Evolutionary conservation across 2,797 vertebrate genomes (phyloP).

Genomic region (Poecile montanus): DNA sequence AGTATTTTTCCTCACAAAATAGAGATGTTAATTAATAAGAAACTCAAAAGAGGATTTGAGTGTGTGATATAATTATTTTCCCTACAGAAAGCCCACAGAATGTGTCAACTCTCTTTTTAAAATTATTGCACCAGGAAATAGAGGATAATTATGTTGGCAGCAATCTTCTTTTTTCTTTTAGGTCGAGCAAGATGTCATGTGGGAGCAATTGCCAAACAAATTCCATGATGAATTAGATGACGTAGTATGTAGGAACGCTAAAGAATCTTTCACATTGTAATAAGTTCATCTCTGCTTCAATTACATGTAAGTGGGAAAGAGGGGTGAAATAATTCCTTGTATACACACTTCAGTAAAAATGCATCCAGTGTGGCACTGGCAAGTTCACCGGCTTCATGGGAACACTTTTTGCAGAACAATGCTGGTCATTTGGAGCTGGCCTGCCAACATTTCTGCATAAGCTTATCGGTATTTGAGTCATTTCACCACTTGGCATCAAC

Average conservation of each 20-base stretch:
- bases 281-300: constrained; percentile 6
- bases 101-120: constrained; percentile 5
- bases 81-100: neutral
- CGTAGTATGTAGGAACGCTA: neutral
- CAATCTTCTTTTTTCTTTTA: neutral
- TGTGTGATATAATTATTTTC: constrained; percentile 28
- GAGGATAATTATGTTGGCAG: constrained; percentile 28
- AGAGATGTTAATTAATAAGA: constrained; percentile 7
- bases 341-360: neutral
- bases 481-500: constrained; percentile 32
- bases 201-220: constrained; percentile 46
- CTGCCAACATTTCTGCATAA: constrained; percentile 21
- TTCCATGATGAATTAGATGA: constrained; percentile 32
- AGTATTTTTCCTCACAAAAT: neutral
- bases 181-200: neutral
- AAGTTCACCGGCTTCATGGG: neutral
- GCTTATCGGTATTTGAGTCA: constrained; percentile 40
- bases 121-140: constrained; percentile 35
- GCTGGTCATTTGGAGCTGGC: constrained; percentile 20
- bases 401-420: constrained; percentile 6
- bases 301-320: neutral
- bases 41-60: neutral
- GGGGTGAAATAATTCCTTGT: neutral
- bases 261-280: constrained; percentile 16
- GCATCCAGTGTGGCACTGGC: neutral